These are phyloP conservation scores for Grantiella picta DNA, from an alignment of 2,113 vertebrate species.

Conservation along the genomic window DNA sequence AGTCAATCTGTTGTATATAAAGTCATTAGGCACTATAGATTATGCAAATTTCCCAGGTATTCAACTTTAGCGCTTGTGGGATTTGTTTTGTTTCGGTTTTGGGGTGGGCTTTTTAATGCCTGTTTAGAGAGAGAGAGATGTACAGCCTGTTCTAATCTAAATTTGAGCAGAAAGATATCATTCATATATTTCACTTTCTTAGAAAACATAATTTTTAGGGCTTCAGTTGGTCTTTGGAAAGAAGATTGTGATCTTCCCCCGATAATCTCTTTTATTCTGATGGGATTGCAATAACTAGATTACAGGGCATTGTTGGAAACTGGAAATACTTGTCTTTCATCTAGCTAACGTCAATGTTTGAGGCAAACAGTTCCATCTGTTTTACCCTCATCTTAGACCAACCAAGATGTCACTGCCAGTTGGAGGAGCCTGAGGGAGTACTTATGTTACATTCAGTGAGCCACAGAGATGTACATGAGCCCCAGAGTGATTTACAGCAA, in stretches of 20 bases:
- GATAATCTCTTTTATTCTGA: not conserved
- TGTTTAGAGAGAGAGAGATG: not conserved
- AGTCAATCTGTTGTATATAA: not conserved
- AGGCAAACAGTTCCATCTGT: not conserved
- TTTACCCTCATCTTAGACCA: not conserved
- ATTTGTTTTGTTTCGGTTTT: fast-evolving
- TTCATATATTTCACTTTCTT: not conserved
- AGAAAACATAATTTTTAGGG: not conserved
- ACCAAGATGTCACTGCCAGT: not conserved
- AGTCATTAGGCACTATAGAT: not conserved
- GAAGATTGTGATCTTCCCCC: not conserved
- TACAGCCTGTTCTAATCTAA: not conserved
- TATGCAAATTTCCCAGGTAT: not conserved
- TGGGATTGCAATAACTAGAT: not conserved
- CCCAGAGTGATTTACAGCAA: not conserved
- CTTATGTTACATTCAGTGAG: not conserved
- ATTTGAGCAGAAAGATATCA: not conserved
- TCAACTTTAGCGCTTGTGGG: not conserved
- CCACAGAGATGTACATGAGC: not conserved
- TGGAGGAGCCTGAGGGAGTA: not conserved
- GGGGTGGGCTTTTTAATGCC: not conserved
- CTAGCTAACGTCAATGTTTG: not conserved
- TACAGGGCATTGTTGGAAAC: not conserved
- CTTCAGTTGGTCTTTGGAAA: not conserved
- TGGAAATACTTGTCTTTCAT: not conserved